phyloP scores from a whole-genome alignment of 1,140 invertebrate genomes.

The Drosophila nikananu region DNA sequence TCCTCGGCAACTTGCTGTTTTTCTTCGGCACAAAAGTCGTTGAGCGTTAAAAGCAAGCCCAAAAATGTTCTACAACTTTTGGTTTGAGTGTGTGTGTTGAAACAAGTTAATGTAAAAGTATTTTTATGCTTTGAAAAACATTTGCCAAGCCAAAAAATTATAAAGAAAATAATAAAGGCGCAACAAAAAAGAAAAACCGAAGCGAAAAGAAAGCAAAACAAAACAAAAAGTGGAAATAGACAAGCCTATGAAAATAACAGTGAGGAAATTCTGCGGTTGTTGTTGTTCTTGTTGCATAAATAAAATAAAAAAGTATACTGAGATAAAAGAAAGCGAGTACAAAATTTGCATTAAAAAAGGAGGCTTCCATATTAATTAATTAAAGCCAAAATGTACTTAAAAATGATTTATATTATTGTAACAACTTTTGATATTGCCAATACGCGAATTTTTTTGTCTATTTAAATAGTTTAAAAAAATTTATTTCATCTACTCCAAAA shows the following conservation, averaged over 20 bases:
- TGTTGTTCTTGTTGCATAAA: conserved; percentile 66
- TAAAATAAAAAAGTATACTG: conserved; percentile 57
- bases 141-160: conserved; percentile 77
- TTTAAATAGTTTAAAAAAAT: too few species aligned
- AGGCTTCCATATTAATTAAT: background rate
- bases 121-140: conserved; percentile 84
- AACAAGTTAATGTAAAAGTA: conserved; percentile 84
- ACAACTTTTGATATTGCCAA: too few species aligned
- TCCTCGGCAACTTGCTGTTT: conserved; percentile 60
- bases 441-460: too few species aligned
- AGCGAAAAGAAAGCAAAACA: conserved; percentile 23
- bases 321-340: background rate
- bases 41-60: conserved; percentile 78
- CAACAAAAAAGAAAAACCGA: conserved; percentile 24
- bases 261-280: conserved; percentile 49
- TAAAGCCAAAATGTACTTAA: too few species aligned
- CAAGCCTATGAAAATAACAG: conserved; percentile 28
- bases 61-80: conserved; percentile 75
- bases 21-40: conserved; percentile 75
- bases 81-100: conserved; percentile 53
- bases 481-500: too few species aligned
- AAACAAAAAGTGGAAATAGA: conserved; percentile 42
- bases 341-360: background rate
- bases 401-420: too few species aligned
- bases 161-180: conserved; percentile 78